Conservation (phyloP, 1,140 invertebrate species). For the Pemphigus obesinymphae region DNA sequence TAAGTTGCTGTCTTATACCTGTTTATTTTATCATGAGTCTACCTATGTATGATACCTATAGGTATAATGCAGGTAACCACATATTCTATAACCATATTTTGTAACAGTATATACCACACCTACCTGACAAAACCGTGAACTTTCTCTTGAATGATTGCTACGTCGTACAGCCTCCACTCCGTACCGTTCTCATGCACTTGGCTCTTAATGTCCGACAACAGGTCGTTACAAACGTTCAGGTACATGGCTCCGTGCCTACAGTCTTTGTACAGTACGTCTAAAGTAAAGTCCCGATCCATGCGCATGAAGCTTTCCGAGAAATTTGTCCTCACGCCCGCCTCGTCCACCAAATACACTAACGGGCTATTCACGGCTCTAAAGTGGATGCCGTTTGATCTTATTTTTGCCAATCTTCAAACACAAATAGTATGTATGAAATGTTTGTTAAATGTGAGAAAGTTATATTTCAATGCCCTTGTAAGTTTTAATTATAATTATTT, state of each 20-base stretch:
- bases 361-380: slow-evolving; percentile 1
- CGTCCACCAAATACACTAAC: slow-evolving; percentile 13
- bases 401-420: neutral
- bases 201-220: neutral
- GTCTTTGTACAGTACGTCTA: slow-evolving; percentile 17
- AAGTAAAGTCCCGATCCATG: neutral
- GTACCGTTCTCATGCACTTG: neutral
- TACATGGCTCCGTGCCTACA: slow-evolving; percentile 5
- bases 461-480: no score
- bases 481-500: no score
- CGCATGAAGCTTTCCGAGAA: slow-evolving; percentile 11
- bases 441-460: no score
- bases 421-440: no score
- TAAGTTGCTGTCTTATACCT: no score
- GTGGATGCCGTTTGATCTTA: neutral
- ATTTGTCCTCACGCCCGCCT: slow-evolving; percentile 21
- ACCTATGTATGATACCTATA: no score
- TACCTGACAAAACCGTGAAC: slow-evolving; percentile 9
- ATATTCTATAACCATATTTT: no score
- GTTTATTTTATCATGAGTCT: no score
- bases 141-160: neutral
- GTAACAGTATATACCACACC: no score
- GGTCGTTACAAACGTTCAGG: neutral
- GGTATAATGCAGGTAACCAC: no score
- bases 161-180: neutral